Evolutionary conservation across 2,888 invertebrate genomes (phyloP).

Genomic region (Itoplectis maculator): DNA sequence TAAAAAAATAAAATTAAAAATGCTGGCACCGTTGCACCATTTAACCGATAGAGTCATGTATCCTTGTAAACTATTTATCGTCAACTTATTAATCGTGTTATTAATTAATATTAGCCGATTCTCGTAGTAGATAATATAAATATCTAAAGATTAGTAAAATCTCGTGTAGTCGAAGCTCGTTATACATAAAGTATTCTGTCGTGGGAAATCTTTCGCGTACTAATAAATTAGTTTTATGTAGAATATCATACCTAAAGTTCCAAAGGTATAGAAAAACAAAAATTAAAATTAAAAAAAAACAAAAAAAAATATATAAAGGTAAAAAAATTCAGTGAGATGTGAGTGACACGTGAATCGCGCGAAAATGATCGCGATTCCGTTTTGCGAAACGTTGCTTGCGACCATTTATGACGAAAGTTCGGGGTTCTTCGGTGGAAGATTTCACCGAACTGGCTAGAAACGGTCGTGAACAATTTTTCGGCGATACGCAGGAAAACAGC

Average conservation of each 20-base stretch:
- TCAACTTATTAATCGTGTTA: background rate
- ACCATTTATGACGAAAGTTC: constrained; percentile 54
- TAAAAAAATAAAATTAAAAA: too few species aligned
- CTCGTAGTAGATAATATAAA: constrained; percentile 27
- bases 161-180: constrained; percentile 37
- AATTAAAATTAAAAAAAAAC: constrained; percentile 31
- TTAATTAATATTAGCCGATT: constrained; percentile 10
- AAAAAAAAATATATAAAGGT: constrained; percentile 33
- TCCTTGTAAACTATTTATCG: constrained; percentile 35
- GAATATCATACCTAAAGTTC: constrained; percentile 36
- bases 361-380: constrained; percentile 38
- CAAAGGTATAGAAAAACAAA: constrained; percentile 19
- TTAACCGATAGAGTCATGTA: constrained; percentile 26
- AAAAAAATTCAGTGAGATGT: constrained; percentile 20
- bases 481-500: constrained; percentile 68
- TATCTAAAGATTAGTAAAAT: constrained; percentile 16
- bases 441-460: constrained; percentile 41
- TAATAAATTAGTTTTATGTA: constrained; percentile 4
- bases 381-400: constrained; percentile 42
- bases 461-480: constrained; percentile 47
- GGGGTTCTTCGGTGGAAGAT: background rate
- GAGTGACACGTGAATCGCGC: constrained; percentile 46
- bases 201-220: background rate
- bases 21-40: constrained; percentile 36
- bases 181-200: constrained; percentile 1